These are phyloP conservation scores for Hydrotaea diabolus DNA, from an alignment of 2,888 invertebrate genomes.

Conservation along the genomic window DNA sequence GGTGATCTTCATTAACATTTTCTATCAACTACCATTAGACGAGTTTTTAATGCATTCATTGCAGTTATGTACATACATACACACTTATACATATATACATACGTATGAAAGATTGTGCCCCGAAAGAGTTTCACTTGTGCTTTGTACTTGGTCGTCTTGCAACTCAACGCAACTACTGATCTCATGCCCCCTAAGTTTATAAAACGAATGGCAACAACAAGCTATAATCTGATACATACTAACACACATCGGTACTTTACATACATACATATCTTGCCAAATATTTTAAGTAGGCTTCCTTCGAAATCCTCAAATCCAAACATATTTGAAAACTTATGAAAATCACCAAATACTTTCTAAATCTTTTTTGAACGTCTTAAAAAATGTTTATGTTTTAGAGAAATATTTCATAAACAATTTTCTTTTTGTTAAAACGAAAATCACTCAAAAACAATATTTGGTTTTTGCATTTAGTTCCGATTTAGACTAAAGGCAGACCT, in stretches of 20 bases:
- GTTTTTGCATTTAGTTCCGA: no score
- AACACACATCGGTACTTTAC: not conserved
- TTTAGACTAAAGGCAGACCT: no score
- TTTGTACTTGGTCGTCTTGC: not conserved
- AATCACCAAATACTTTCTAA: no score
- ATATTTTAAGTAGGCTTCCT: not conserved
- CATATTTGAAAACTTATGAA: no score
- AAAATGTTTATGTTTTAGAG: no score
- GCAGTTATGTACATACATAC: not conserved
- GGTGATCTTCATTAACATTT: not conserved
- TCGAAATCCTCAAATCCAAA: no score
- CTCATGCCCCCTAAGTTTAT: slow-evolving; percentile 62
- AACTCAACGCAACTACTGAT: slow-evolving; percentile 54
- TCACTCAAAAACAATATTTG: no score
- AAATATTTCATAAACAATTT: no score
- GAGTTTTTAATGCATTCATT: slow-evolving; percentile 1
- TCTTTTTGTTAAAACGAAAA: no score
- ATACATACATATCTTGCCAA: not conserved
- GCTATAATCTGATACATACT: slow-evolving; percentile 5
- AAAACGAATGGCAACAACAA: slow-evolving; percentile 33
- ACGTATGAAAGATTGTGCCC: not conserved
- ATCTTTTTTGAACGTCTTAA: no score
- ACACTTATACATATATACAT: not conserved
- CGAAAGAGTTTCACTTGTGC: slow-evolving; percentile 31
- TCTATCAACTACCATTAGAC: not conserved